Percentiles rank a stretch among this genome's conserved stretches.
Conservation (phyloP, 2,113 vertebrate species). For the Gymnarchus niloticus region DNA sequence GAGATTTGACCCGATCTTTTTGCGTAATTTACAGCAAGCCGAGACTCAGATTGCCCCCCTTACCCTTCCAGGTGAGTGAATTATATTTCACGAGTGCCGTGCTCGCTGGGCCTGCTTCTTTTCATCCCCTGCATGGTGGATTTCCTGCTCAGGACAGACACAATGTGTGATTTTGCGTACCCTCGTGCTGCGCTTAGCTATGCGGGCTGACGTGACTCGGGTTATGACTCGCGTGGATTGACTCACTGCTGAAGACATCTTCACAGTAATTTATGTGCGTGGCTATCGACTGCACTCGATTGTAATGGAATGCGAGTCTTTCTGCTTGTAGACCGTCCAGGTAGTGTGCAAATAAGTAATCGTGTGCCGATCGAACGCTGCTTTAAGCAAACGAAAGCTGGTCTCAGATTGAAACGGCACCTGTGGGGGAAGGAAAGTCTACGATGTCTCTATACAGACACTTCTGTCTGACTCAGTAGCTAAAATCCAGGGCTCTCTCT, state of each 20-base stretch:
- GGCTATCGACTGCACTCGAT: not conserved
- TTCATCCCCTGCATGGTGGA: not conserved
- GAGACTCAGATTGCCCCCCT: slow-evolving; percentile 48
- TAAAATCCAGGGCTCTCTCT: not conserved
- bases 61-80: slow-evolving; percentile 15
- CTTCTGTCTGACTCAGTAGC: not conserved
- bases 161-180: not conserved
- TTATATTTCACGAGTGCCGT: slow-evolving; percentile 21
- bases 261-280: not conserved
- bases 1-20: slow-evolving; percentile 54
- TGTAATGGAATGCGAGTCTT: not conserved
- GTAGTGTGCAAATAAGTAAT: not conserved
- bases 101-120: not conserved
- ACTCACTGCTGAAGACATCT: no score
- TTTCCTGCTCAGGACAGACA: not conserved
- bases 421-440: not conserved
- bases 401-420: not conserved
- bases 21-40: slow-evolving; percentile 48
- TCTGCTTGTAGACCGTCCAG: not conserved
- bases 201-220: not conserved
- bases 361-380: not conserved
- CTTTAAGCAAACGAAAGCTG: not conserved
- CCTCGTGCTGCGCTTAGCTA: not conserved
- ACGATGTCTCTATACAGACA: not conserved
- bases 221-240: no score